These are phyloP conservation scores for Asobara japonica DNA, from an alignment of 1,140 invertebrate species.

Conservation along the genomic window DNA sequence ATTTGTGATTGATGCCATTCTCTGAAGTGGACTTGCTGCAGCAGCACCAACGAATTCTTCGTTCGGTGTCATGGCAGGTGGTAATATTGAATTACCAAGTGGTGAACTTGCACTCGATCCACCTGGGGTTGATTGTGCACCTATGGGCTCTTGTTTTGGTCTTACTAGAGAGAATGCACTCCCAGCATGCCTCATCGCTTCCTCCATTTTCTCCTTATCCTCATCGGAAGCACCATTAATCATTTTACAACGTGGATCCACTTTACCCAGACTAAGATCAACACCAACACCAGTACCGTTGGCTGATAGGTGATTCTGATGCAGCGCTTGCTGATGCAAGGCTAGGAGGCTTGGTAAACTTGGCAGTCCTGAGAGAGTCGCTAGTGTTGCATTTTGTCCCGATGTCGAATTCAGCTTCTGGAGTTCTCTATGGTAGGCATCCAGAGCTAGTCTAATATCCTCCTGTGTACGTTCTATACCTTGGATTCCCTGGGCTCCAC, in stretches of 20 bases:
- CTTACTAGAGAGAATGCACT: slow-evolving; percentile 86
- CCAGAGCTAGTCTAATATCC: slow-evolving; percentile 87
- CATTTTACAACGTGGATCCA: slow-evolving; percentile 72
- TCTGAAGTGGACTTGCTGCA: slow-evolving; percentile 89
- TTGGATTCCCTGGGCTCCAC: slow-evolving; percentile 68
- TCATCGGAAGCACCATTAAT: slow-evolving; percentile 76
- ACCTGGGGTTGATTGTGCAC: slow-evolving; percentile 71
- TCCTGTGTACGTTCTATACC: slow-evolving; percentile 82
- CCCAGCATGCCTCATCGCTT: slow-evolving; percentile 80
- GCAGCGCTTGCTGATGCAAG: slow-evolving; percentile 78
- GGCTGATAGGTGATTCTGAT: slow-evolving; percentile 69
- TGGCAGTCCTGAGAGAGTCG: slow-evolving; percentile 66
- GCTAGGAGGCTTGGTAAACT: slow-evolving; percentile 76
- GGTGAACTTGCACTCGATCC: slow-evolving; percentile 78
- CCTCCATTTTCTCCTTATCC: slow-evolving; percentile 74
- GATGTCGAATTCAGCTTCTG: slow-evolving; percentile 81
- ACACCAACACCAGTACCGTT: slow-evolving; percentile 76
- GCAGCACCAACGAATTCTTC: slow-evolving; percentile 82
- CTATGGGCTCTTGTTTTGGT: slow-evolving; percentile 80
- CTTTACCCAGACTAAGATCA: slow-evolving; percentile 86
- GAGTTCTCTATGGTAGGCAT: slow-evolving; percentile 91
- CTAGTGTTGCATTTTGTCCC: slow-evolving; percentile 69
- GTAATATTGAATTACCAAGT: slow-evolving; percentile 82
- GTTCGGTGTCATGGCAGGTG: slow-evolving; percentile 78
- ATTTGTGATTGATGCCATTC: slow-evolving; percentile 98